These are phyloP conservation scores for Rhopalosiphum maidis DNA, from an alignment of 1,140 invertebrate genomes.

Conservation along the genomic window DNA sequence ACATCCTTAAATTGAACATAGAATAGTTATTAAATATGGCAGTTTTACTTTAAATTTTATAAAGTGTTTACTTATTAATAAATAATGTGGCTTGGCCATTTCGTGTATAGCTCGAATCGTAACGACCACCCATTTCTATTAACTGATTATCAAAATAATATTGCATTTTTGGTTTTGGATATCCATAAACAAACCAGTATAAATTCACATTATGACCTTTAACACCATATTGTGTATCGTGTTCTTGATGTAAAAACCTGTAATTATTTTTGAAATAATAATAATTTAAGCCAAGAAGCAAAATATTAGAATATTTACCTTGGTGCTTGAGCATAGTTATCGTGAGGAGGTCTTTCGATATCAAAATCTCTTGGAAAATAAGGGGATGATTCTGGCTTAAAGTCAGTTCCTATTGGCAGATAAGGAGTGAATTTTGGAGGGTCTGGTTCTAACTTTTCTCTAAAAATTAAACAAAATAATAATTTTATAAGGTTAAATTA, in stretches of 20 bases:
- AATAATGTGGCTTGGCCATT: slow-evolving; percentile 89
- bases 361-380: slow-evolving; percentile 91
- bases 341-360: slow-evolving; percentile 82
- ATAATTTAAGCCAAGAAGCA: background rate
- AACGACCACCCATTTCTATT: slow-evolving; percentile 81
- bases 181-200: slow-evolving; percentile 92
- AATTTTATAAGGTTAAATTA: background rate
- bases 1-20: slow-evolving; percentile 69
- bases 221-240: slow-evolving; percentile 85
- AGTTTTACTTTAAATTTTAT: slow-evolving; percentile 14
- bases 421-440: slow-evolving; percentile 81
- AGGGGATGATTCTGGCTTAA: slow-evolving; percentile 84
- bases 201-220: slow-evolving; percentile 86
- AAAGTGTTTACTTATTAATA: slow-evolving; percentile 73
- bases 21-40: background rate
- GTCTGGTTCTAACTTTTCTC: slow-evolving; percentile 80
- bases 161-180: slow-evolving; percentile 87
- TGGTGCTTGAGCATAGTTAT: slow-evolving; percentile 81
- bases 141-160: slow-evolving; percentile 86
- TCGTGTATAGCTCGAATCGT: slow-evolving; percentile 83
- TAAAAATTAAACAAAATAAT: slow-evolving; percentile 59
- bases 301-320: slow-evolving; percentile 60
- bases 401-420: slow-evolving; percentile 80
- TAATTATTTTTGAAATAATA: slow-evolving; percentile 58
- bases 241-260: slow-evolving; percentile 81